Evolutionary conservation across 2,888 invertebrate genomes (phyloP), one percentile per base, ranked within the genome.

Genomic region (Pimpla rufipes): DNA sequence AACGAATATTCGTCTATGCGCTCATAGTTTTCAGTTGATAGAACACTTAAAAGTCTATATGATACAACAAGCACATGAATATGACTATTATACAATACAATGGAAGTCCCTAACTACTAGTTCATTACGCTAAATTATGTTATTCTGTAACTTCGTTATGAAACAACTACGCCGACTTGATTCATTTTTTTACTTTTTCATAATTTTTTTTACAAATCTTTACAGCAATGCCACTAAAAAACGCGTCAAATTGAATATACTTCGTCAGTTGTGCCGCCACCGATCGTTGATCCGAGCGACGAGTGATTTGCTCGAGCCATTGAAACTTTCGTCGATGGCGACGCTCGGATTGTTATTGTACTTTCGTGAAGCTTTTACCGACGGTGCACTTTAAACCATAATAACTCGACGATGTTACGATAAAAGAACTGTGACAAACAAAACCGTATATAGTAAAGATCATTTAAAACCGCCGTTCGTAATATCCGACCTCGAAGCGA

Each of bases 41-140:
- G 90, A 89, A 91, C 88, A 90, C 87, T 90, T 90, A 90, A 88
- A 89, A 88, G 89, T 91, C 89, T 90, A 91, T 81, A 90, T 90
- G 90, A 90, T 92, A 92, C 90, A 92, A 89, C 91, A 92, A 92
- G 92, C 92, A 92, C 91, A 90, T 90, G 88, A 87, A 90, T 90
- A 91, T 90, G 88, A 88, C 89, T 91, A 91, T 90, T 89, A 90
- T 91, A 92, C 90, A 92, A 89, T 91, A 90, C 89, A 90, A 90
- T 88, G 88, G 88, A 90, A 89, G 85, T 89, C 85, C 87, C 88
- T 91, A 90, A 86, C 88, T 90, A 88, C 86, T 87, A 90, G 90
- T 90, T 88, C 88, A 85, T 92, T 91, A 67, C 66, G 23, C 89
- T 89, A 90, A 88, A 89, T 87, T 83, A 79, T 86, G 89, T 91